Evolutionary conservation across 2,797 vertebrate genomes (phyloP).

Genomic region (Catharus ustulatus): DNA sequence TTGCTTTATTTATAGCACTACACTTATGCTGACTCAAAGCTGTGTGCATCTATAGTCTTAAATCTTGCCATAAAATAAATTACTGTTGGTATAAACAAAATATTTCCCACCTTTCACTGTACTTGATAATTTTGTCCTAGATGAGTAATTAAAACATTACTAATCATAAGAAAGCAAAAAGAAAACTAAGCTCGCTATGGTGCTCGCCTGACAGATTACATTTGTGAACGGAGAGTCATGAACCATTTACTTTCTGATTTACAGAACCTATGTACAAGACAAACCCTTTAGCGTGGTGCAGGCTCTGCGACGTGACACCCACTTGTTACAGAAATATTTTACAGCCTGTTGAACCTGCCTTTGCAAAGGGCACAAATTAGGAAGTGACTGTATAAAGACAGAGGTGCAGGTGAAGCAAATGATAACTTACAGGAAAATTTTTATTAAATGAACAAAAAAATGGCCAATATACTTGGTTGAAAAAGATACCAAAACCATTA

Average conservation of each 20-base stretch:
- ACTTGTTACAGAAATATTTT: not conserved
- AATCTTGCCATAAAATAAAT: constrained; percentile 73
- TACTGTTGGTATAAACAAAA: constrained; percentile 59
- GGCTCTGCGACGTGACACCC: not conserved
- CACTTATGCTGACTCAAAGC: constrained; percentile 45
- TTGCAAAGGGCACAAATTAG: constrained; percentile 35
- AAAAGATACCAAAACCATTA: not conserved
- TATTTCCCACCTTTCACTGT: constrained; percentile 52
- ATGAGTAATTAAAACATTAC: constrained; percentile 75
- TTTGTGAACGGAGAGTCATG: constrained; percentile 27
- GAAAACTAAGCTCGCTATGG: constrained; percentile 31
- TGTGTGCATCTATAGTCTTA: constrained; percentile 30
- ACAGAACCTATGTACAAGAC: constrained; percentile 49
- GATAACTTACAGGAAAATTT: not conserved
- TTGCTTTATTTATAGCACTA: constrained; percentile 67
- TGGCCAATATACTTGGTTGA: not conserved
- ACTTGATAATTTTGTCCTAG: constrained; percentile 51
- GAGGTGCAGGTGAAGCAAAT: constrained; percentile 12
- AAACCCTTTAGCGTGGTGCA: not conserved
- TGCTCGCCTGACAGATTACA: constrained; percentile 34
- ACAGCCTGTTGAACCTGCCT: constrained; percentile 52
- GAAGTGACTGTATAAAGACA: constrained; percentile 25
- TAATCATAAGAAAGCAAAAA: constrained; percentile 47
- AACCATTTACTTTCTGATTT: not conserved
- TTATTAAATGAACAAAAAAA: not conserved